Percentiles rank a stretch among this genome's conserved stretches.
These are phyloP conservation scores for Leucophenga maculata DNA, from an alignment of 2,888 invertebrate genomes.

Conservation along the genomic window DNA sequence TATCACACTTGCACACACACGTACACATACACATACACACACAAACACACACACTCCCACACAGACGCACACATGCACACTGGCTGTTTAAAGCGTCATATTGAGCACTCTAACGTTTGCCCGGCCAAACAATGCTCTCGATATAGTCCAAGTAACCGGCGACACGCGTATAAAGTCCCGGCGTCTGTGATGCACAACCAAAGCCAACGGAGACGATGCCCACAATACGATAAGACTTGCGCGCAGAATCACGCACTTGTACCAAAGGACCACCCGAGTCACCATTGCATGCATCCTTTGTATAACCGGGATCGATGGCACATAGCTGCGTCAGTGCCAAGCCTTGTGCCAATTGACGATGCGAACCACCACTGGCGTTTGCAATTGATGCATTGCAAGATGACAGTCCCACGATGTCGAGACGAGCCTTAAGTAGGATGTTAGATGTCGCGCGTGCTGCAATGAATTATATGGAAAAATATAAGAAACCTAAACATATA, in stretches of 20 bases:
- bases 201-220: conserved; percentile 67
- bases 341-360: conserved; percentile 47
- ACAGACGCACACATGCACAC: no score
- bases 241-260: conserved; percentile 45
- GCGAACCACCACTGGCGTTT: conserved; percentile 38
- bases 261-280: conserved; percentile 69
- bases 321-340: conserved; percentile 52
- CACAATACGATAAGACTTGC: conserved; percentile 52
- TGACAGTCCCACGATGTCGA: conserved; percentile 48
- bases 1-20: no score
- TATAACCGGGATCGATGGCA: conserved; percentile 48
- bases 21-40: no score
- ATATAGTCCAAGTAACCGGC: conserved; percentile 67
- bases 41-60: no score
- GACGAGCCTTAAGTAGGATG: conserved; percentile 55
- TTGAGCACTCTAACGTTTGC: conserved; percentile 5
- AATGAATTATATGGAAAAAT: neutral
- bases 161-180: conserved; percentile 68
- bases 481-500: neutral
- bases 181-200: conserved; percentile 62
- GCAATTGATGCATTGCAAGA: conserved; percentile 52
- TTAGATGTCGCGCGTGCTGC: conserved; percentile 44
- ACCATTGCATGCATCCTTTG: conserved; percentile 65
- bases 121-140: conserved; percentile 67
- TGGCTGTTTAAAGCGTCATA: no score